Evolutionary conservation across 1,140 invertebrate species (phyloP), one percentile per base, ranked within the genome.

Genomic region (Cydia amplana): DNA sequence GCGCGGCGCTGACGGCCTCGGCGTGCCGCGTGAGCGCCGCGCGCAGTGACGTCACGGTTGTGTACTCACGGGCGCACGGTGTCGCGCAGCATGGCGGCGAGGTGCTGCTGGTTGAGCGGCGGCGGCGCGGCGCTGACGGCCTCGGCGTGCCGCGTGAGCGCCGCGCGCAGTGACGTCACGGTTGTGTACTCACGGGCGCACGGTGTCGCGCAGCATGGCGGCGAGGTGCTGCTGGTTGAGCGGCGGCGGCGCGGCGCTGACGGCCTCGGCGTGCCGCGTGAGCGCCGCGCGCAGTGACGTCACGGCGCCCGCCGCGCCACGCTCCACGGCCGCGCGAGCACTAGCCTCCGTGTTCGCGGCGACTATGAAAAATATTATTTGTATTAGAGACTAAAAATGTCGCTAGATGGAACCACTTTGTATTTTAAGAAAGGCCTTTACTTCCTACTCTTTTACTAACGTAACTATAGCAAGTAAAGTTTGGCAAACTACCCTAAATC

Each of bases 251-350:
- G 82, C 75, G 20, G 77, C 70, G 6, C 77, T 72, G 10, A 89
- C 82, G 23, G 81, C 81, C 4, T 85, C 84, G 4, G 87, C 78
- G 81, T 87, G 86, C 1, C 81, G 63, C 46, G 87, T 82, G 4
- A 85, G 78, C 55, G 87, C 86, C 7, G 79, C 74, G 4, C 82
- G 80, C 76, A 89, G 82, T 20, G 82, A 36, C 12, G 78, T 78
- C 0, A 81, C 75, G 7, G 82, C 85, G 12, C 86, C 80, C 7
- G 83, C 83, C 5, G 80, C 82, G 64, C 86, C 87, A 2, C 86
- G 82, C 74, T 87, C 88, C 51, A 83, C 88, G 20, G 88, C 84
- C 28, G 81, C 85, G 4, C 87, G 86, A 5, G 87, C 87, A 9
- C 84, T 80, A 4, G 85, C 77, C 75, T 87, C 85, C n/a, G 87